Evolutionary conservation across 2,113 vertebrate genomes (phyloP).

Genomic region (Hipposideros armiger): DNA sequence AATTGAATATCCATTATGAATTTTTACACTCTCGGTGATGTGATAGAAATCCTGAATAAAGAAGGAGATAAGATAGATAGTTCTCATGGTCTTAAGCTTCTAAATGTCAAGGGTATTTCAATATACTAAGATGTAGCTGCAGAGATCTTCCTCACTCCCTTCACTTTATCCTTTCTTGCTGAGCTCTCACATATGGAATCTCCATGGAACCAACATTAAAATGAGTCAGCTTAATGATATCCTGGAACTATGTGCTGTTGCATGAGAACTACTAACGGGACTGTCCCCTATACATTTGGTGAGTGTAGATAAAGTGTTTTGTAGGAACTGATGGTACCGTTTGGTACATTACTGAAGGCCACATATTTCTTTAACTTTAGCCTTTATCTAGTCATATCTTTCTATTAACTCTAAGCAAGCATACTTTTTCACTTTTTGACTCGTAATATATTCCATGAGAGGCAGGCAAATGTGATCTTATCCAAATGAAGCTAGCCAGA

Average conservation of each 20-base stretch:
- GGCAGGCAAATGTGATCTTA: background rate
- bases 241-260: background rate
- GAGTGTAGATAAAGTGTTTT: background rate
- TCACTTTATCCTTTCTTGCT: background rate
- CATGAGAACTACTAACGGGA: background rate
- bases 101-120: background rate
- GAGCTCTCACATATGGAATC: background rate
- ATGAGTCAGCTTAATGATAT: too few relatives aligned
- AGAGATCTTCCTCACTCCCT: background rate
- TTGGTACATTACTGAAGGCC: background rate
- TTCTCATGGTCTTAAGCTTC: background rate
- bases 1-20: background rate
- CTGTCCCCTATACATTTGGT: background rate
- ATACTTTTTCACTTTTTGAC: background rate
- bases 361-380: background rate
- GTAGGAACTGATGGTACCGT: background rate
- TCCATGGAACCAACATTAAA: background rate
- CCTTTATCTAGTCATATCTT: background rate
- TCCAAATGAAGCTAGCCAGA: background rate
- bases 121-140: rapidly evolving
- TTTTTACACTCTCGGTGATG: background rate
- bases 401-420: background rate
- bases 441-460: background rate
- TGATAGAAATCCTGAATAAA: background rate
- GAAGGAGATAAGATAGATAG: background rate